Percentiles rank a stretch among this genome's conserved stretches.
Conservation (phyloP, 2,113 vertebrate genomes). For the Chloroceryle aenea region DNA sequence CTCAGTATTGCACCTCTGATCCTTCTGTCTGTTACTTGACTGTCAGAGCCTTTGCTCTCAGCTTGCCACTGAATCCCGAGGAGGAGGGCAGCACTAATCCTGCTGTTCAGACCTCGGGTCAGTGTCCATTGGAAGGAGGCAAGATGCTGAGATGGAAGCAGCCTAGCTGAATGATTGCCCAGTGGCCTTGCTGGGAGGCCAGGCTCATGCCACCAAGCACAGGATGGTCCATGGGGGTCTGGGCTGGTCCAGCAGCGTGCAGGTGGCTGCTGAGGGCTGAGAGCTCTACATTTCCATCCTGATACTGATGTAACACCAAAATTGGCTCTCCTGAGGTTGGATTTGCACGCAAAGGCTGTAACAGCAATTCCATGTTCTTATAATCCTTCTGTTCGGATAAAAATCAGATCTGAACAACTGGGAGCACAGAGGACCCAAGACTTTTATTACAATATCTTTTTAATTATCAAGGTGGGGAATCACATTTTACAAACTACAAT, state of each 20-base stretch:
- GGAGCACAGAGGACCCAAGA: not conserved
- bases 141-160: not conserved
- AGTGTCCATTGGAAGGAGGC: rapidly evolving
- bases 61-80: not conserved
- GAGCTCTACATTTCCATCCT: not conserved
- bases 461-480: constrained; percentile 49
- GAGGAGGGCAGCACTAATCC: not conserved
- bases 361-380: not conserved
- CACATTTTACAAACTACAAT: not conserved
- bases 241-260: not conserved
- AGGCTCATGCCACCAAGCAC: rapidly evolving
- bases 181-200: not conserved
- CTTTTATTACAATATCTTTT: constrained; percentile 53
- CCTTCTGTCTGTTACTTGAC: not conserved
- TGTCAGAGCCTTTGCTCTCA: not conserved
- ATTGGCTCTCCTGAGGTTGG: not conserved
- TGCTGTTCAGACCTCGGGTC: rapidly evolving
- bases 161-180: rapidly evolving
- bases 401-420: constrained; percentile 19
- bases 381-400: not conserved
- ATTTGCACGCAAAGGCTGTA: not conserved
- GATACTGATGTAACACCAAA: not conserved
- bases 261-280: not conserved
- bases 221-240: not conserved
- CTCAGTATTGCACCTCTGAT: not conserved